Base-by-base conservation (phyloP, 2,888 invertebrate species). In the Synergus itoensis region DNA sequence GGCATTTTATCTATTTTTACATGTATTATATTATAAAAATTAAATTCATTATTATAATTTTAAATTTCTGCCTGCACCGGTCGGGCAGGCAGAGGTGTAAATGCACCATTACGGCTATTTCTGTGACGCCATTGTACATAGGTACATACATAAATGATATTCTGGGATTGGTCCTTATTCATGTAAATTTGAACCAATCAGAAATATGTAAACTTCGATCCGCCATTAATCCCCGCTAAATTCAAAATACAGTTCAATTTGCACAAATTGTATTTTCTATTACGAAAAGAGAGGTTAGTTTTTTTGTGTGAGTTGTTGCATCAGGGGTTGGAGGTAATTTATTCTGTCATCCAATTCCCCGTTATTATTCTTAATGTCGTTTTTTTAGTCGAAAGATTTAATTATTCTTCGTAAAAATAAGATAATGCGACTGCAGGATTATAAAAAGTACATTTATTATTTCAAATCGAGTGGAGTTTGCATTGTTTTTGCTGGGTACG, bases 391-490 rank as follows among this genome's bases (percentile, higher is more conserved):
- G n/a, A 14, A 41, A 65, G 8, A 41, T 40, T 77, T 43, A 62
- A 77, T 64, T 67, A 73, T 75, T n/a, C 18, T 48, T 75, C 9
- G 8, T 43, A 40, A 76, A 28, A 73, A 53, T 36, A 40, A 53
- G 36, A 48, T 9, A 53, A 73, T 73, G 73, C 11, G 2, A 73
- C 53, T 40, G 11, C 4, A 18, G 4, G 48, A 40, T 53, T 73
- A 73, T n/a, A 84, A 82, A 21, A 88, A 82, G 81, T 87, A 85
- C 69, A 64, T 89, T 43, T 86, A 88, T 45, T 89, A 89, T 43
- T 80, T 92, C 12, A 91, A 90, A 86, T 87, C 89, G n/a, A 84
- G 88, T 60, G 90, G 91, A 53, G 84, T 87, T 21, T 90, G 90
- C 62, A 80, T 89, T 53, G 84, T 89, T 65, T 76, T 90, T 65